phyloP scores from a whole-genome alignment of 2,113 vertebrate genomes.

The Serinus canaria region DNA sequence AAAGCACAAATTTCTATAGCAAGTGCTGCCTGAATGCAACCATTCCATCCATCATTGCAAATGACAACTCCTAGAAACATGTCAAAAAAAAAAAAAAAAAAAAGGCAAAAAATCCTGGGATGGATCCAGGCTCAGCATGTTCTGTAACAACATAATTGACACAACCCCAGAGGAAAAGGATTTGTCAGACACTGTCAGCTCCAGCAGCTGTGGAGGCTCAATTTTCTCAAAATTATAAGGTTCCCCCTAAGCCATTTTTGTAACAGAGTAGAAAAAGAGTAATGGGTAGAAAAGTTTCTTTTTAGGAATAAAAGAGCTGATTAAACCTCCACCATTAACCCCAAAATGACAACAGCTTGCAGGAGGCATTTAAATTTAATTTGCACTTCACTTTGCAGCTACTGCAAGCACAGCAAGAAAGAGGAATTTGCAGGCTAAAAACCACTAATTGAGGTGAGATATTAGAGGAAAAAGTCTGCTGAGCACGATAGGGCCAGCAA shows the following conservation, averaged over 20 bases:
- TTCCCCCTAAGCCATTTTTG: background rate
- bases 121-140: background rate
- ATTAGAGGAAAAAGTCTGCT: accelerated
- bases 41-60: background rate
- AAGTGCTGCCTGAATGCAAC: background rate
- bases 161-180: background rate
- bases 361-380: background rate
- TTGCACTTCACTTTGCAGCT: background rate
- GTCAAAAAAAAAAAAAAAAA: background rate
- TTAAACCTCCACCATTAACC: background rate
- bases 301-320: background rate
- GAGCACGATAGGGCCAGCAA: accelerated
- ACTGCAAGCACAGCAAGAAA: background rate
- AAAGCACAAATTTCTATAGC: background rate
- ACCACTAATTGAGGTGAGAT: accelerated
- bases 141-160: slow-evolving; percentile 19
- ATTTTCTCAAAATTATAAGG: slow-evolving; percentile 26
- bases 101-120: background rate
- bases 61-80: background rate
- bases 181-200: slow-evolving; percentile 20
- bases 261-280: background rate
- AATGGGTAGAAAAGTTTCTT: background rate
- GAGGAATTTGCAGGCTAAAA: background rate
- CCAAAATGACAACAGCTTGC: background rate
- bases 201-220: background rate